Evolutionary conservation across 2,888 invertebrate genomes (phyloP).

Genomic region (Aquatica leii): DNA sequence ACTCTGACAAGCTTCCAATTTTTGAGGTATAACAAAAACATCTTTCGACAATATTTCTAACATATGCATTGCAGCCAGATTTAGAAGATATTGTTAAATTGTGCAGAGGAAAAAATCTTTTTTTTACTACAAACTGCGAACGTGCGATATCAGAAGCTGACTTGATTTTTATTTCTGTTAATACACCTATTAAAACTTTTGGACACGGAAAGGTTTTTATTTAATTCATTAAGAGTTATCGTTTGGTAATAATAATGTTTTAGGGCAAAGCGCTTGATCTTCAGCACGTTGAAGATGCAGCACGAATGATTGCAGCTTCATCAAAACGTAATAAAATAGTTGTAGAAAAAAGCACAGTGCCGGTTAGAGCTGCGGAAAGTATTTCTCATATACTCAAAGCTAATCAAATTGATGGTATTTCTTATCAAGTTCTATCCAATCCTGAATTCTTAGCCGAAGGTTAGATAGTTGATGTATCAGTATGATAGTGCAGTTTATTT

Average conservation of each 20-base stretch:
- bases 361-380: constrained; percentile 97
- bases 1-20: constrained; percentile 95
- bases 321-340: constrained; percentile 93
- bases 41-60: constrained; percentile 8
- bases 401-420: constrained; percentile 84
- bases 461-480: no score
- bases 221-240: neutral
- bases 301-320: constrained; percentile 93
- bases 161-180: constrained; percentile 98
- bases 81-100: constrained; percentile 89
- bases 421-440: constrained; percentile 92
- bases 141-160: constrained; percentile 91
- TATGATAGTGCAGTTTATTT: no score
- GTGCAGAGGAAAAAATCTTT: constrained; percentile 89
- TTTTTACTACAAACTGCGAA: constrained; percentile 92
- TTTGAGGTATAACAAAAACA: constrained; percentile 83
- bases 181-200: constrained; percentile 97
- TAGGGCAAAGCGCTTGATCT: constrained; percentile 95
- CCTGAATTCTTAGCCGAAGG: constrained; percentile 98
- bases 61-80: constrained; percentile 84
- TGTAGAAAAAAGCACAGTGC: constrained; percentile 99
- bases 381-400: constrained; percentile 94
- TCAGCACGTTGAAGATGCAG: constrained; percentile 95
- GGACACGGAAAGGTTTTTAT: constrained; percentile 86
- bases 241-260: neutral